Evolutionary conservation across 2,797 vertebrate species (phyloP).

Genomic region (Novumbra hubbsi): DNA sequence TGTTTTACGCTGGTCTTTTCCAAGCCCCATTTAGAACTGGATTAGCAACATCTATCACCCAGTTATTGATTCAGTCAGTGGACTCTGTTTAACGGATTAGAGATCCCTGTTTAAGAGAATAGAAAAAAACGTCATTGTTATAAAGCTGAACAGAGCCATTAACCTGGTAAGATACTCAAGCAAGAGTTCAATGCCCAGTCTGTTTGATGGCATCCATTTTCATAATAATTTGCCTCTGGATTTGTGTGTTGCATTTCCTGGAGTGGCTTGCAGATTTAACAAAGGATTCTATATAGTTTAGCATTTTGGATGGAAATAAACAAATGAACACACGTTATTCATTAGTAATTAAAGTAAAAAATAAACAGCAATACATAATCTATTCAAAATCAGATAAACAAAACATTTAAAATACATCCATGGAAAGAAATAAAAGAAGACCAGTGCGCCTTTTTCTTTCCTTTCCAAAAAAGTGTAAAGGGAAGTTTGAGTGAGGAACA

Average conservation of each 20-base stretch:
- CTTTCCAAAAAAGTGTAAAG: too few species aligned
- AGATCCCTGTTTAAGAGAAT: background rate
- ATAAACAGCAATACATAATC: too few species aligned
- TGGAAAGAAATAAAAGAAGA: too few species aligned
- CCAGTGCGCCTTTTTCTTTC: too few species aligned
- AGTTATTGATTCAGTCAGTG: background rate
- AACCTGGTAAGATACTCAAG: background rate
- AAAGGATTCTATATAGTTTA: background rate
- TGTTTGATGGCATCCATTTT: conserved; percentile 12
- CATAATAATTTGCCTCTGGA: conserved; percentile 19
- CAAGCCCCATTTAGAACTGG: background rate
- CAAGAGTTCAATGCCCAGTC: background rate
- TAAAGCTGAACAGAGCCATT: too few species aligned
- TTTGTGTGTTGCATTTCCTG: conserved; percentile 10
- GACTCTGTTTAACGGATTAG: background rate
- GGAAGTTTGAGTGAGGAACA: too few species aligned
- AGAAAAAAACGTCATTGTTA: background rate
- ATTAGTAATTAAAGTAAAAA: background rate
- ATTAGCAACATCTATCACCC: background rate
- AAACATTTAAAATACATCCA: too few species aligned
- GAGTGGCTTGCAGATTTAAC: background rate
- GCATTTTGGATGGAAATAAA: background rate
- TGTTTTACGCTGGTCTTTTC: too few species aligned
- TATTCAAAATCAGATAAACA: too few species aligned
- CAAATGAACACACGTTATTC: background rate